These are phyloP conservation scores for Orgyia antiqua DNA, from an alignment of 2,888 invertebrate species.

Conservation along the genomic window DNA sequence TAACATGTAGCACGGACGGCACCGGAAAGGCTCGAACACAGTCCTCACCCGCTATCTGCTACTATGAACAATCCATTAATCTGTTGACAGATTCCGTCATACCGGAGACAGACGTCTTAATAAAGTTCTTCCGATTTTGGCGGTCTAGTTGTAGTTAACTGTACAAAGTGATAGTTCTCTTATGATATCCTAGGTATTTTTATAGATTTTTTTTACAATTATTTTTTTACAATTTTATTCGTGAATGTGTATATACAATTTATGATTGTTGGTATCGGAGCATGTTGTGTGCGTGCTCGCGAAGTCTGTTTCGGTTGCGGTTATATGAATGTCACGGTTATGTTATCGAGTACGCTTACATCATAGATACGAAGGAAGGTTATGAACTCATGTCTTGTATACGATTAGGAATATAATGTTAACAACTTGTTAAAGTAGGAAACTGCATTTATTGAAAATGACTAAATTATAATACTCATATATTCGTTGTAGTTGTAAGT, in stretches of 20 bases:
- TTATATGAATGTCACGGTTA: conserved; percentile 41
- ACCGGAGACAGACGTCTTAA: conserved; percentile 14
- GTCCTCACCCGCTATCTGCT: conserved; percentile 5
- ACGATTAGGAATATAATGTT: conserved; percentile 58
- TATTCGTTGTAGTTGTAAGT: conserved; percentile 71
- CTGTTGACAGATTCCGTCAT: conserved; percentile 25
- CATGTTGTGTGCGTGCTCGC: conserved; percentile 33
- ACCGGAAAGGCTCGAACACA: too few relatives aligned
- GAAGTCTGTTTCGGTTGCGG: conserved; percentile 56
- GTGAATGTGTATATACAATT: conserved; percentile 58
- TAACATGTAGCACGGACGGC: too few relatives aligned
- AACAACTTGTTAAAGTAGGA: conserved; percentile 62
- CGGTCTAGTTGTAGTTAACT: conserved; percentile 64
- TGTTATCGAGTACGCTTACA: conserved; percentile 44
- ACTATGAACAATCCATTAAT: conserved; percentile 1
- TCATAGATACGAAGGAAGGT: conserved; percentile 29
- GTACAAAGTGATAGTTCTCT: conserved; percentile 78
- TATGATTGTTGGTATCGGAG: conserved; percentile 50
- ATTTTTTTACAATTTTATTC: conserved; percentile 74
- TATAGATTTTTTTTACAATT: conserved; percentile 74
- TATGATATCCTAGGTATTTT: conserved; percentile 76
- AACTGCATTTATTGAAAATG: conserved; percentile 68
- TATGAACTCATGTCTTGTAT: conserved; percentile 62
- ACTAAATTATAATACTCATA: conserved; percentile 73
- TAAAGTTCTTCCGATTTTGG: conserved; percentile 48